Conservation (phyloP, 2,888 invertebrate genomes). For the Crepidodera aurea region DNA sequence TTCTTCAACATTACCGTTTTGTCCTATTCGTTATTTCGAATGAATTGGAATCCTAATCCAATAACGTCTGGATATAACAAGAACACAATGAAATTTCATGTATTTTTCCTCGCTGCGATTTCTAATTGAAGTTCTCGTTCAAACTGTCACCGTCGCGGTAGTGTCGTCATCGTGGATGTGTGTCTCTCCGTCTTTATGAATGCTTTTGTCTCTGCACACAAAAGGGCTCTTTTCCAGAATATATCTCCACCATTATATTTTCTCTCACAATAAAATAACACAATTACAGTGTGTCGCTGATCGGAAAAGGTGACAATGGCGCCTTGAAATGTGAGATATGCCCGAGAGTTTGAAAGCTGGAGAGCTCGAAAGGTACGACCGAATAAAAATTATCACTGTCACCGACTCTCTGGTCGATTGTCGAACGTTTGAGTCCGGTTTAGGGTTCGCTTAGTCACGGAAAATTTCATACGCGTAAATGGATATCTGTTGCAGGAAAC, state of each 20-base stretch:
- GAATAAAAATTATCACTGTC: constrained; percentile 9
- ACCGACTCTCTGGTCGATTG: not conserved
- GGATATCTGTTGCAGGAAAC: too few species aligned
- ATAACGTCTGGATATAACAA: constrained; percentile 16
- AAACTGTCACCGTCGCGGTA: constrained; percentile 18
- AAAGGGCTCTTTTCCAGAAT: constrained; percentile 16
- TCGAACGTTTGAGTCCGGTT: not conserved
- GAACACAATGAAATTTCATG: constrained; percentile 24
- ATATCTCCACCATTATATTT: constrained; percentile 27
- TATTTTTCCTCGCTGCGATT: constrained; percentile 19
- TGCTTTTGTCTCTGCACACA: constrained; percentile 22
- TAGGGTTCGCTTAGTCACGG: not conserved
- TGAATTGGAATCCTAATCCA: constrained; percentile 18
- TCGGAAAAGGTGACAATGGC: constrained; percentile 24
- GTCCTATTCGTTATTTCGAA: not conserved
- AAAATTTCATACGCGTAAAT: not conserved
- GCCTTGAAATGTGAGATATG: constrained; percentile 16
- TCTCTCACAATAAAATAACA: constrained; percentile 32
- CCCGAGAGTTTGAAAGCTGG: not conserved
- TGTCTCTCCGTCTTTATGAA: constrained; percentile 4
- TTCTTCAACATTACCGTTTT: not conserved
- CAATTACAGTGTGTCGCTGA: constrained; percentile 22
- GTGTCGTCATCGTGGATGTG: too few species aligned
- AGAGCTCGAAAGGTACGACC: constrained; percentile 2
- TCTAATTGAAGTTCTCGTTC: constrained; percentile 30